A percentile compares a stretch with the other conserved stretches of the same genome.
phyloP scores from a whole-genome alignment of 2,797 vertebrate species.

The Pipistrellus kuhlii region DNA sequence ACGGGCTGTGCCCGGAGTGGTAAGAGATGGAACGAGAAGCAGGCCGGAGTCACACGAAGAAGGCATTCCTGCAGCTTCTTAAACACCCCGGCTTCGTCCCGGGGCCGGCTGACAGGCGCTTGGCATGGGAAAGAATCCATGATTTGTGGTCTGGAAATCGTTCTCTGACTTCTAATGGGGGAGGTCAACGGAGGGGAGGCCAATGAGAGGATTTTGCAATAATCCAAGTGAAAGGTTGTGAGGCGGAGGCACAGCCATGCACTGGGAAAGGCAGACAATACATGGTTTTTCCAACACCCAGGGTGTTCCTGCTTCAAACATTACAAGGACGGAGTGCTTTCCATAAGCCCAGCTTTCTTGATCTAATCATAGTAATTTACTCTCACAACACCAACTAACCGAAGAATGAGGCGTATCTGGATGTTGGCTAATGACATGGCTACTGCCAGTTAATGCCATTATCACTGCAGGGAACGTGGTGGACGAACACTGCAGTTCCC shows the following conservation, averaged over 20 bases:
- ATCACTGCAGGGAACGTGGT: neutral
- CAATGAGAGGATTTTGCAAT: neutral
- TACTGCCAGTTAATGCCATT: neutral
- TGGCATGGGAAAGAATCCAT: neutral
- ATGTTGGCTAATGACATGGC: neutral
- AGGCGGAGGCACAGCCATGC: neutral
- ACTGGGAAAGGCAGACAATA: neutral
- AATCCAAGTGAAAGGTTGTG: neutral
- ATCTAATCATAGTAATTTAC: constrained; percentile 40
- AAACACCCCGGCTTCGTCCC: neutral
- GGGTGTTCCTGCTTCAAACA: neutral
- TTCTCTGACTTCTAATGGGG: neutral
- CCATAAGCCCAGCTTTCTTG: neutral
- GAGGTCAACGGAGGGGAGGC: neutral
- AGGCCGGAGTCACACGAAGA: neutral
- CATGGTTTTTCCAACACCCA: neutral
- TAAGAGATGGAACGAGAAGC: neutral
- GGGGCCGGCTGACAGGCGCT: neutral
- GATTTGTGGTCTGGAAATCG: neutral
- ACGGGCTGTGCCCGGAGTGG: neutral
- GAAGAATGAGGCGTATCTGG: neutral
- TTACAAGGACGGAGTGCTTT: constrained; percentile 4
- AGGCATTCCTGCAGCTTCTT: neutral
- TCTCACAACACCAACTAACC: neutral
- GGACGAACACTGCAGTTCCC: neutral